A percentile compares a stretch with the other conserved stretches of the same genome.
phyloP scores from a whole-genome alignment of 2,113 vertebrate species.

The Stegastes partitus region DNA sequence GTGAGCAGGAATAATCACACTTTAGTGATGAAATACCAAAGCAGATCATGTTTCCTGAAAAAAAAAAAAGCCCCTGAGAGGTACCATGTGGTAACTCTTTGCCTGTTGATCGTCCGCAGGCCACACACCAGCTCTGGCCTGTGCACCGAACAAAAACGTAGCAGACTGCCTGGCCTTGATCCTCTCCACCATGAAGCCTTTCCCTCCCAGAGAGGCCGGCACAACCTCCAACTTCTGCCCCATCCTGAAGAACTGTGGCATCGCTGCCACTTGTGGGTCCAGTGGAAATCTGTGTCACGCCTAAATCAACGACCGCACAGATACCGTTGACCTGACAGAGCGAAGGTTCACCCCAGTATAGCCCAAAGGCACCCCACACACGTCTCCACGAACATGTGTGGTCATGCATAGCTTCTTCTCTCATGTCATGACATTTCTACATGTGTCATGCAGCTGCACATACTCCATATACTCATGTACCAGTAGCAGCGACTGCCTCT shows the following conservation, averaged over 20 bases:
- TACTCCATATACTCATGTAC: conserved; percentile 7
- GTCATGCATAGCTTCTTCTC: conserved; percentile 7
- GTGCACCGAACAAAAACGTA: conserved; percentile 97
- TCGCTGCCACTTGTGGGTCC: conserved; percentile 85
- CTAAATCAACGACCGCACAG: conserved; percentile 84
- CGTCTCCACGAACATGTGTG: conserved; percentile 4
- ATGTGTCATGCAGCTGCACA: conserved; percentile 18
- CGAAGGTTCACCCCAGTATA: conserved; percentile 55
- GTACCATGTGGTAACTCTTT: neutral
- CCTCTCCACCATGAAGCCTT: conserved; percentile 99
- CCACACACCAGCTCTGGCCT: conserved; percentile 96
- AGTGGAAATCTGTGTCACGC: conserved; percentile 86
- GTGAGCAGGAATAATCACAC: conserved; percentile 73
- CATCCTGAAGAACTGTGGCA: conserved; percentile 94
- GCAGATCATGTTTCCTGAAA: neutral
- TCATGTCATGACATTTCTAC: conserved; percentile 4
- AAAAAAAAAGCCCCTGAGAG: neutral
- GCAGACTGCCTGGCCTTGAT: conserved; percentile 98
- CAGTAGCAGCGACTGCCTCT: conserved; percentile 33
- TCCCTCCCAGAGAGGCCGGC: conserved; percentile 90
- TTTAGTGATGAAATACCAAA: neutral
- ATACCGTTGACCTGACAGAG: conserved; percentile 86
- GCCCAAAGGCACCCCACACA: conserved; percentile 20
- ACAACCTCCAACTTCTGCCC: conserved; percentile 90
- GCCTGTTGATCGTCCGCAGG: conserved; percentile 72